These are phyloP conservation scores for Diplosoma virens DNA, from an alignment of 23 tunicate genomes.

Conservation along the genomic window DNA sequence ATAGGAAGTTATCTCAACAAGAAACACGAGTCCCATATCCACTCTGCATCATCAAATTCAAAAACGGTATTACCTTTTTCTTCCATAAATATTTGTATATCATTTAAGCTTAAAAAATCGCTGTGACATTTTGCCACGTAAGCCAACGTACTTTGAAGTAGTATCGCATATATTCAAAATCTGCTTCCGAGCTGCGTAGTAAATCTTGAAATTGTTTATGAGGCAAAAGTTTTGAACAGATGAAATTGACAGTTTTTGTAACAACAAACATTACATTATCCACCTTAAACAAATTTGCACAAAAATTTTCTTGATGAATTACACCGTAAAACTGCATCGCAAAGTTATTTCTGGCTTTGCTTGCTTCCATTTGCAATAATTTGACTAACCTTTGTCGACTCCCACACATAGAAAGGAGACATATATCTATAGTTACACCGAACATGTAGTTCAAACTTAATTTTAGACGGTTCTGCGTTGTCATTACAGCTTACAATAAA, in stretches of 20 bases:
- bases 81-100: too few relatives aligned
- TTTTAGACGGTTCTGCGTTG: conserved; percentile 7
- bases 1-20: neutral
- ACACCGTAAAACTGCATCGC: conserved; percentile 36
- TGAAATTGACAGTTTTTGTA: conserved; percentile 39
- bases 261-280: conserved; percentile 44
- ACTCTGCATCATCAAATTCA: neutral
- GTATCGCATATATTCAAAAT: conserved; percentile 47
- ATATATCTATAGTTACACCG: conserved; percentile 24
- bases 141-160: conserved; percentile 31
- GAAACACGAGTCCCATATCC: neutral
- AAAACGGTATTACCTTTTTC: neutral
- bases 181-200: conserved; percentile 47
- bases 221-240: conserved; percentile 43
- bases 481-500: conserved; percentile 17
- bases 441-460: conserved; percentile 7
- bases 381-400: conserved; percentile 13
- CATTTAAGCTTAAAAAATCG: conserved; percentile 51
- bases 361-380: conserved; percentile 14
- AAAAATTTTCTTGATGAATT: conserved; percentile 35
- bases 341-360: conserved; percentile 35
- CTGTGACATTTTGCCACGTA: conserved; percentile 28
- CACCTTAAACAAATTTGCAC: conserved; percentile 40
- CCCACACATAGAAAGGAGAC: conserved; percentile 20
- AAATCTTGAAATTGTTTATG: conserved; percentile 55